These are phyloP conservation scores for Tenrec ecaudatus DNA, from an alignment of 2,113 vertebrate genomes.

Conservation along the genomic window DNA sequence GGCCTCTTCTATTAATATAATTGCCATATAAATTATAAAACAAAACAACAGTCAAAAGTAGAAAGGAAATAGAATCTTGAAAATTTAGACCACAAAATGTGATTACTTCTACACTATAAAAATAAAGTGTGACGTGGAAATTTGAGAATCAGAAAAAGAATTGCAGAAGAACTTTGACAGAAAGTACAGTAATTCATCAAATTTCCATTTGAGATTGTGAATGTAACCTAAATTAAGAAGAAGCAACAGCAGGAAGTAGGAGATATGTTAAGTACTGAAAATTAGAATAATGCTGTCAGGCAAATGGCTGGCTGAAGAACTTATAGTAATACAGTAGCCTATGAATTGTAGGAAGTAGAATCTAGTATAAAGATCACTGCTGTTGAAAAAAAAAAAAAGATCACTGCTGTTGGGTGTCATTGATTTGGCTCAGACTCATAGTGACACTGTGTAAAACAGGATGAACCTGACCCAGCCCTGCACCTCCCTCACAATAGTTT, in stretches of 20 bases:
- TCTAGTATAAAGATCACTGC: background rate
- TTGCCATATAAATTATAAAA: background rate
- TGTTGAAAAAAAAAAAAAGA: background rate
- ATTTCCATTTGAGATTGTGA: background rate
- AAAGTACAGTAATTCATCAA: background rate
- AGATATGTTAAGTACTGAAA: background rate
- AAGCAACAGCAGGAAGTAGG: background rate
- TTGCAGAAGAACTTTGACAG: background rate
- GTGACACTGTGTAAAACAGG: too few species aligned
- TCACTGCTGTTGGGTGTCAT: too few species aligned
- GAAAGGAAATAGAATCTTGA: background rate
- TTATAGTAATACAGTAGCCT: background rate
- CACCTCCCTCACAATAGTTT: too few species aligned
- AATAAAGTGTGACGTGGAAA: background rate
- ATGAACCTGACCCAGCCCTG: too few species aligned
- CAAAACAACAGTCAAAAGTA: background rate
- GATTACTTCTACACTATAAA: background rate
- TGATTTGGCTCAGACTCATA: too few species aligned
- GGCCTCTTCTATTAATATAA: background rate
- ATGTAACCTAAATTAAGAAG: background rate
- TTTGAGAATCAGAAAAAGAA: background rate
- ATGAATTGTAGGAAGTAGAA: background rate
- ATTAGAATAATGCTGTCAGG: background rate
- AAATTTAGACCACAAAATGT: background rate
- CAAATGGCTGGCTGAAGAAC: background rate